These are phyloP conservation scores for Clarias gariepinus DNA, from an alignment of 2,113 vertebrate species.

Conservation along the genomic window DNA sequence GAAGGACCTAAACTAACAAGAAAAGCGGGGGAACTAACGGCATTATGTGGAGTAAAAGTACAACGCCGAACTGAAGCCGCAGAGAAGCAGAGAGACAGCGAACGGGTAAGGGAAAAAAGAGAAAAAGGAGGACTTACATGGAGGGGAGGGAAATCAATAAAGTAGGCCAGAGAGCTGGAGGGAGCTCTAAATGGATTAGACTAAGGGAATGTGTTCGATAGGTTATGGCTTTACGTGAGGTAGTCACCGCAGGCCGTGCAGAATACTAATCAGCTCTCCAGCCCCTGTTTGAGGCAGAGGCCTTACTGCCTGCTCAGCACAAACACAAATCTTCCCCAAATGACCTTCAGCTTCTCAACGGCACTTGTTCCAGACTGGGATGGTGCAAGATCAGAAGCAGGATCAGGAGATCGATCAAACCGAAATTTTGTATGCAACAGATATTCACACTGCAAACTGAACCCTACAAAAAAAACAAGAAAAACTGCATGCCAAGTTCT, in stretches of 20 bases:
- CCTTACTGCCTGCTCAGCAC: constrained; percentile 52
- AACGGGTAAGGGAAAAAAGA: constrained; percentile 41
- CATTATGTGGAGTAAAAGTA: constrained; percentile 37
- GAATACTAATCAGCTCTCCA: constrained; percentile 55
- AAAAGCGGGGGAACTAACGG: neutral
- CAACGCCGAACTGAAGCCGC: constrained; percentile 32
- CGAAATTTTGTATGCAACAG: neutral
- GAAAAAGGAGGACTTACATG: constrained; percentile 65
- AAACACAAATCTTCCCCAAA: constrained; percentile 41
- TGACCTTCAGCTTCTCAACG: constrained; percentile 30
- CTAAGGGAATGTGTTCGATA: constrained; percentile 79
- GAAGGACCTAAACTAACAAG: neutral
- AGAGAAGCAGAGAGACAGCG: constrained; percentile 15
- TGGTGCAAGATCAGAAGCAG: constrained; percentile 1
- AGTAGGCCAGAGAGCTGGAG: constrained; percentile 71
- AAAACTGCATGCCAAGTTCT: neutral
- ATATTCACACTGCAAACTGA: neutral
- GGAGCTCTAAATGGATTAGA: constrained; percentile 80
- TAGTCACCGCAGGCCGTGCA: constrained; percentile 66
- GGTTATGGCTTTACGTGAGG: constrained; percentile 75
- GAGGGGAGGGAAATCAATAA: constrained; percentile 79
- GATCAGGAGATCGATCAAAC: neutral
- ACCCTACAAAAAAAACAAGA: too few species aligned
- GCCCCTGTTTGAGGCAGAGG: constrained; percentile 29
- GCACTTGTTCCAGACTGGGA: constrained; percentile 1